These are phyloP conservation scores for Jordanella pulchra DNA, from an alignment of 2,797 vertebrate genomes.

Conservation along the genomic window DNA sequence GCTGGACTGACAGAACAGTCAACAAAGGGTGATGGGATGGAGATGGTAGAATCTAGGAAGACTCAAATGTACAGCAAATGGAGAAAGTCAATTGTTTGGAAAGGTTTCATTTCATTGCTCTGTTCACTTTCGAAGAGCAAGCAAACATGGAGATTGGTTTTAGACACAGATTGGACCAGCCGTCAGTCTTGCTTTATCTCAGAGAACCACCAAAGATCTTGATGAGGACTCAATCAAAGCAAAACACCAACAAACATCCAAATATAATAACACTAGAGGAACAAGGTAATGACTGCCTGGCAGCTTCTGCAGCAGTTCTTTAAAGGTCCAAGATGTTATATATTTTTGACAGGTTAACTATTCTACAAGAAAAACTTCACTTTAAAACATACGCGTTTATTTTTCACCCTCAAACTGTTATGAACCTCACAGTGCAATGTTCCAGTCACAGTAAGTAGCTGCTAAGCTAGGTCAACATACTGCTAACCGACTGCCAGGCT, in stretches of 20 bases:
- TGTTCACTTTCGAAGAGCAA: constrained; percentile 31
- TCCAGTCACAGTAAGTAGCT: too few relatives aligned
- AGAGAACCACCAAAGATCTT: constrained; percentile 72
- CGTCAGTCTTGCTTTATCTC: constrained; percentile 74
- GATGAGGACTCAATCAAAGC: constrained; percentile 65
- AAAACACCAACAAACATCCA: constrained; percentile 51
- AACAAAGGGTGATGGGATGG: constrained; percentile 62
- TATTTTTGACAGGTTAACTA: too few relatives aligned
- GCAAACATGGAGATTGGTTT: constrained; percentile 29
- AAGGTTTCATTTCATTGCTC: constrained; percentile 24
- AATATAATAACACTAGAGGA: constrained; percentile 11
- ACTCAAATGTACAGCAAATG: constrained; percentile 78
- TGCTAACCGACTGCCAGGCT: too few relatives aligned
- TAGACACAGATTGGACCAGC: constrained; percentile 58
- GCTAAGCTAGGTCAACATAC: too few relatives aligned
- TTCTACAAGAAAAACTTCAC: too few relatives aligned
- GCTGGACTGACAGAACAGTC: constrained; percentile 60
- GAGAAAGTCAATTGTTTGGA: constrained; percentile 63
- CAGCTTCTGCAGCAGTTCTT: not conserved
- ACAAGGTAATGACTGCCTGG: not conserved
- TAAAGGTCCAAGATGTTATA: not conserved
- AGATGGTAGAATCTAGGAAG: constrained; percentile 47
- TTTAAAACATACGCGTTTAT: too few relatives aligned
- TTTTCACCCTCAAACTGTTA: too few relatives aligned
- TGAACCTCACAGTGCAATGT: too few relatives aligned